Evolutionary conservation across 2,113 vertebrate genomes (phyloP).

Genomic region (Lates calcarifer): DNA sequence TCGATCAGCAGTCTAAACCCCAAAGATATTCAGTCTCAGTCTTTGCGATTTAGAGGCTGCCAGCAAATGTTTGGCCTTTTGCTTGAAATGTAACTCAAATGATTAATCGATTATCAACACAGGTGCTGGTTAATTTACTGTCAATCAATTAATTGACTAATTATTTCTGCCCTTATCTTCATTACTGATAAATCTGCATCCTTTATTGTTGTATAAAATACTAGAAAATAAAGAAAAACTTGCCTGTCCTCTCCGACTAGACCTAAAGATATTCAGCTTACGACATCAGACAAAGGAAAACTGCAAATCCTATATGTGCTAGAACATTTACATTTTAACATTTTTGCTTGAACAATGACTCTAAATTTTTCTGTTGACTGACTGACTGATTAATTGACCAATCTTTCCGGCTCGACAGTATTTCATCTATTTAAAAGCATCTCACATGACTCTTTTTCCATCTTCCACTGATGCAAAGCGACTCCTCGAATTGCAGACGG

Average conservation of each 20-base stretch:
- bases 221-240: not conserved
- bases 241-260: not conserved
- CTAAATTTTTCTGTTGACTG: not conserved
- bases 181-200: not conserved
- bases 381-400: not conserved
- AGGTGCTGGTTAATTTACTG: not conserved
- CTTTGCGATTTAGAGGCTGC: not conserved
- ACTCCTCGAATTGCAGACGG: slow-evolving; percentile 45
- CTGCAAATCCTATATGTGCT: not conserved
- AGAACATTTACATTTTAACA: not conserved
- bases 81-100: not conserved
- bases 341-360: not conserved
- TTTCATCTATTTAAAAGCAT: slow-evolving; percentile 35
- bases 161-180: not conserved
- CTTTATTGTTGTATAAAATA: not conserved
- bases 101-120: not conserved
- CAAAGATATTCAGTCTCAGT: not conserved
- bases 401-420: not conserved
- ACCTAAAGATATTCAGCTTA: not conserved
- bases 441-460: slow-evolving; percentile 7
- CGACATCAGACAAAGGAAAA: slow-evolving; percentile 1
- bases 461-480: slow-evolving; percentile 50
- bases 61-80: not conserved
- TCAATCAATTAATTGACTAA: not conserved
- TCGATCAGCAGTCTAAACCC: not conserved